Base-by-base conservation (phyloP, 2,888 invertebrate genomes). In the Oegoconia quadripuncta region DNA sequence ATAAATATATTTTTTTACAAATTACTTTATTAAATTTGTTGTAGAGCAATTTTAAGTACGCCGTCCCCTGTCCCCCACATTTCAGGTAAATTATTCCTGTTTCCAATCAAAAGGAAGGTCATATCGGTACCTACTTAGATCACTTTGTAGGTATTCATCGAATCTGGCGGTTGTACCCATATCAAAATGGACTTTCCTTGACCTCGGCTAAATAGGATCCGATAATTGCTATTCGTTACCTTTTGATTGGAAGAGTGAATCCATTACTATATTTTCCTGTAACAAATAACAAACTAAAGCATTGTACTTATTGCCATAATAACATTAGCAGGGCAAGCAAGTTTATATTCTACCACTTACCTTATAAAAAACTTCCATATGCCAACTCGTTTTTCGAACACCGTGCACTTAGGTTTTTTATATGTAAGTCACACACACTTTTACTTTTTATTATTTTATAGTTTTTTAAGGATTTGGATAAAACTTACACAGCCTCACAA, bases 311-410 rank as follows among this genome's bases (percentile, higher is more conserved):
- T 6, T 25, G 12, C n/a, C 4, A 7, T 29, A 16, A 16, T n/a
- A 16, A 29, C 1, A 15, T 13, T n/a, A 14, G 3, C n/a, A n/a
- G n/a, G n/a, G n/a, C n/a, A n/a, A n/a, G n/a, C n/a, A n/a, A n/a
- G n/a, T n/a, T n/a, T n/a, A n/a, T n/a, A n/a, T n/a, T n/a, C n/a
- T n/a, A n/a, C n/a, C n/a, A n/a, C 64, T 57, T 55, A 67, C 67
- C 69, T 64, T 46, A 45, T 28, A 37, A 32, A 39, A 50, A 50
- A 51, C 44, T 54, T 55, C 56, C 59, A 50, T 57, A 42, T 37
- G 39, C 9, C 18, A 30, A 31, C 36, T 42, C n/a, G n/a, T n/a
- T n/a, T n/a, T n/a, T n/a, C 17, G 25, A 39, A 27, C 28, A 33
- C 37, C 34, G 28, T 20, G 33, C 26, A 39, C 29, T 23, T 22